Percentiles rank a stretch among this genome's conserved stretches.
Conservation (phyloP, 2,888 invertebrate species). For the Aricia artaxerxes region DNA sequence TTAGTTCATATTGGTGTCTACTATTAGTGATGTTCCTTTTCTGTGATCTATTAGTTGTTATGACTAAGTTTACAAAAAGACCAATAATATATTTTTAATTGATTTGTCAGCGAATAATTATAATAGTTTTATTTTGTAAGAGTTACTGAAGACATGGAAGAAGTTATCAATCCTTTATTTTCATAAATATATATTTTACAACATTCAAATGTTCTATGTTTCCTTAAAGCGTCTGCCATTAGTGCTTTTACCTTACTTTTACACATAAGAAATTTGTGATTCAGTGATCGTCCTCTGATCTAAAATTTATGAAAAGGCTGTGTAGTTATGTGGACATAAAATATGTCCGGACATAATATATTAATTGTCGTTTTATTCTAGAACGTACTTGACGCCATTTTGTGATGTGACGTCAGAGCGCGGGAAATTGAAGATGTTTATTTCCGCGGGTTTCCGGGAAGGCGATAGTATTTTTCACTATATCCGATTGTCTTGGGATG, state of each 20-base stretch:
- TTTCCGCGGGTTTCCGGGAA: constrained; percentile 28
- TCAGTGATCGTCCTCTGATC: background rate
- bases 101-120: no score
- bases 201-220: no score
- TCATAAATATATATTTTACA: no score
- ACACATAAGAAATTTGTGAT: background rate
- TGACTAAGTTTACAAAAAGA: no score
- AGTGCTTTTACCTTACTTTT: background rate
- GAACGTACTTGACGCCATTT: constrained; percentile 2
- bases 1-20: no score
- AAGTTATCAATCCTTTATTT: no score
- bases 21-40: no score
- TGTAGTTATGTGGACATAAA: constrained; percentile 3
- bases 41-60: no score
- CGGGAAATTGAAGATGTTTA: constrained; percentile 26
- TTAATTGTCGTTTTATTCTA: constrained; percentile 6
- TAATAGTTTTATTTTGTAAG: no score
- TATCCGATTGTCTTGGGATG: background rate
- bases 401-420: constrained; percentile 1
- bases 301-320: background rate
- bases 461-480: background rate
- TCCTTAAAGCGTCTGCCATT: no score
- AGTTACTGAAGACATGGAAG: no score
- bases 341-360: background rate
- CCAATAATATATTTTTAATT: no score